phyloP scores from a whole-genome alignment of 2,113 vertebrate genomes.

The Edolisoma coerulescens region DNA sequence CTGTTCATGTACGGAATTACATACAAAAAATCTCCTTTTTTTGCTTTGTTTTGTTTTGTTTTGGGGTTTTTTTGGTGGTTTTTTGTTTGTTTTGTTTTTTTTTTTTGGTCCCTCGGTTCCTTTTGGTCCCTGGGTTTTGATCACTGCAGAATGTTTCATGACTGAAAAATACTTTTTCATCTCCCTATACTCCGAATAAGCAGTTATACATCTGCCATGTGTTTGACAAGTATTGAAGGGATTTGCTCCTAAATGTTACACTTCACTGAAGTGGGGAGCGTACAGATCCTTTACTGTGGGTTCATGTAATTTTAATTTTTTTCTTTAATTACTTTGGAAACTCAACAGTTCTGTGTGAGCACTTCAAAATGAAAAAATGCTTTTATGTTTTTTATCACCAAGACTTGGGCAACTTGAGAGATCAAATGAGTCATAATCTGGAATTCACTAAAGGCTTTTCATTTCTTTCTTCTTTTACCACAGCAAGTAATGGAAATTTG shows the following conservation, averaged over 20 bases:
- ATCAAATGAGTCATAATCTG: conserved; percentile 25
- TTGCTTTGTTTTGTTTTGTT: too few relatives aligned
- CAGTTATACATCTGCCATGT: background rate
- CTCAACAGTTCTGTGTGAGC: background rate
- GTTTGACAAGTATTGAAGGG: background rate
- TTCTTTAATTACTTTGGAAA: conserved; percentile 10
- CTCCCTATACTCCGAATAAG: background rate
- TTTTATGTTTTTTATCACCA: conserved; percentile 21
- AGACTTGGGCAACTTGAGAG: background rate
- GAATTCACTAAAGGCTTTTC: background rate
- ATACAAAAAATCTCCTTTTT: background rate
- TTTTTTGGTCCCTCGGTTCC: background rate
- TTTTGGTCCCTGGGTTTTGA: background rate
- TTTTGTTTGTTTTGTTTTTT: too few relatives aligned
- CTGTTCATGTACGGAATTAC: background rate
- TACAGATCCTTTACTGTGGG: background rate
- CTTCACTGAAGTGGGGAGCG: background rate
- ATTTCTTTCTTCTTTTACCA: conserved; percentile 5
- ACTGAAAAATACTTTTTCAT: background rate
- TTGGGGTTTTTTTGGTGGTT: too few relatives aligned
- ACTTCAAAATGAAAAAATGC: conserved; percentile 1
- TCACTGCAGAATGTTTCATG: background rate
- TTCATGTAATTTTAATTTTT: background rate
- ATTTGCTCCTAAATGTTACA: background rate
- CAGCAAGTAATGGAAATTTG: background rate